A percentile compares a stretch with the other conserved stretches of the same genome.
phyloP scores from a whole-genome alignment of 2,797 vertebrate species.

The Pantherophis alleghaniensis region DNA sequence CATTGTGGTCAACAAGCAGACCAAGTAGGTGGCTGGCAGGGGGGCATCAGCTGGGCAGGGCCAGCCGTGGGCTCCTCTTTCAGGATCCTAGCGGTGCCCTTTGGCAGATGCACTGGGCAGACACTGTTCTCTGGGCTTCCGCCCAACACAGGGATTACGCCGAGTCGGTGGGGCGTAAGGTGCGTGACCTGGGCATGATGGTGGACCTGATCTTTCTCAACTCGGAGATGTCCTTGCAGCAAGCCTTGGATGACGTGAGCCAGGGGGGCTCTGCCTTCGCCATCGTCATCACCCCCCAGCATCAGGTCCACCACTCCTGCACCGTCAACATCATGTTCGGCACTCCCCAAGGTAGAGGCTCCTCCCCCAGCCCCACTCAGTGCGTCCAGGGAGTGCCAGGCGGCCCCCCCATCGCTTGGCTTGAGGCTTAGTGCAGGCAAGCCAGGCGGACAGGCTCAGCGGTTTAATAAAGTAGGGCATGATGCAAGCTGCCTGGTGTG shows the following conservation, averaged over 20 bases:
- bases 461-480: not conserved
- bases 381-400: not conserved
- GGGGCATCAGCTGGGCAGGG: not conserved
- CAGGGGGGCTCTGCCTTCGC: slow-evolving; percentile 95
- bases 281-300: slow-evolving; percentile 97
- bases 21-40: slow-evolving; percentile 81
- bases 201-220: slow-evolving; percentile 99
- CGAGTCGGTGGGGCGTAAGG: slow-evolving; percentile 92
- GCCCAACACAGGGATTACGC: slow-evolving; percentile 88
- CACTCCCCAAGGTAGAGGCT: slow-evolving; percentile 88
- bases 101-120: not conserved
- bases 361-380: rapidly evolving
- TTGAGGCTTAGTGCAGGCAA: not conserved
- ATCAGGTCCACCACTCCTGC: slow-evolving; percentile 96
- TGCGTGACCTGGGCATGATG: slow-evolving; percentile 95
- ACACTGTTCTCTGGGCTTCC: slow-evolving; percentile 27
- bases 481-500: rapidly evolving
- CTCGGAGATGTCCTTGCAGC: slow-evolving; percentile 93
- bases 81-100: not conserved
- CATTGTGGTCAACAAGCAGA: slow-evolving; percentile 95
- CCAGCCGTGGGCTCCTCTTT: not conserved
- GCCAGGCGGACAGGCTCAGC: not conserved
- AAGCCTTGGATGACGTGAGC: slow-evolving; percentile 94
- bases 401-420: no score
- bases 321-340: slow-evolving; percentile 98